Conservation (phyloP, 2,113 vertebrate genomes). For the Rostratula benghalensis region DNA sequence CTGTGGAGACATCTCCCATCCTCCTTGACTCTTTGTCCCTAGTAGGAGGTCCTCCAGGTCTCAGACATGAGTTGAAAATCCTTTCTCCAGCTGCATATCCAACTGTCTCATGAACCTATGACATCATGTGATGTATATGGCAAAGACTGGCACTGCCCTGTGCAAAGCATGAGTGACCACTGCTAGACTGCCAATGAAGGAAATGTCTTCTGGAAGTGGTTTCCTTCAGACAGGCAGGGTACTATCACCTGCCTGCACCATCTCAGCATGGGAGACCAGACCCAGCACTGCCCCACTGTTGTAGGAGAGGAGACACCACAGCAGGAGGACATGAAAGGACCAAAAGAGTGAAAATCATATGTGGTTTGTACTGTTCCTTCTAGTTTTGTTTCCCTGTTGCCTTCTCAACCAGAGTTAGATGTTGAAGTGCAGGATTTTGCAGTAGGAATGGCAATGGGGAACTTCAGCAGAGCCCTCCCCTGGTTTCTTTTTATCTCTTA, state of each 20-base stretch:
- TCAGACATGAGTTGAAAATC: not conserved
- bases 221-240: not conserved
- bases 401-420: not conserved
- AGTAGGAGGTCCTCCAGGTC: not conserved
- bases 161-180: not conserved
- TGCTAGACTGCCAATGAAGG: not conserved
- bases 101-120: not conserved
- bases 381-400: not conserved
- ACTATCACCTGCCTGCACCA: not conserved
- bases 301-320: too few species aligned
- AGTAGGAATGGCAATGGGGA: not conserved
- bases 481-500: not conserved
- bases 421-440: not conserved
- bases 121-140: not conserved
- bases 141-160: not conserved
- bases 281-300: not conserved
- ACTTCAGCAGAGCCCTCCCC: not conserved
- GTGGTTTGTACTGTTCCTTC: not conserved
- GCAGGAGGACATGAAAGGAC: not conserved
- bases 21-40: not conserved
- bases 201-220: not conserved
- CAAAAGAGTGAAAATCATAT: not conserved
- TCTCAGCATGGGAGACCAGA: rapidly evolving
- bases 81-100: not conserved
- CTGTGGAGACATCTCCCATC: not conserved